Base-by-base conservation (phyloP, 2,888 invertebrate species). In the Trisateles emortualis region DNA sequence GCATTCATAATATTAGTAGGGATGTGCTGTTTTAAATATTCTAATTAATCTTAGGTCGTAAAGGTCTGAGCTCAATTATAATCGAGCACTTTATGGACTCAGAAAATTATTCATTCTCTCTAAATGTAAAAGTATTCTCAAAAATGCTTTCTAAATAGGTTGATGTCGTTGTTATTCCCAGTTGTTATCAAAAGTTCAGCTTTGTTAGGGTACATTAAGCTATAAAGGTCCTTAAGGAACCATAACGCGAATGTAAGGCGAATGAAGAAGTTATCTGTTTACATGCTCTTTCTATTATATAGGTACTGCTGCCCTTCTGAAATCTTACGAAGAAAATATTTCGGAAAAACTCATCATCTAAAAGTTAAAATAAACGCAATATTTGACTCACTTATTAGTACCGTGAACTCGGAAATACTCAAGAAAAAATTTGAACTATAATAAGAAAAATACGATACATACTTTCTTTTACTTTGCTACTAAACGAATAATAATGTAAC, bases 171-270 rank as follows among this genome's bases (percentile, higher is more conserved):
- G 24, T 26, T 26, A 26, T 45, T 14, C 33, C 26, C 43, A 29
- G 32, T 39, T 40, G 45, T 35, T 40, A 43, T 42, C 17, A 45
- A 52, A 52, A 38, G 49, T 44, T 29, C 17, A 41, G 35, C 11
- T 45, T 64, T 11, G 43, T 50, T 40, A 47, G 6, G 40, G 32
- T 33, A 50, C 44, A 59, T 64, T 65, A 48, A 54, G 35, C 54
- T 44, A 32, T 30, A 54, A 32, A 14, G 43, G 36, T 17, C 36
- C 41, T 59, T 39, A 17, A 52, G 39, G 55, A 40, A 38, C 32
- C 47, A 36, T 42, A 38, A 33, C 24, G 36, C 44, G 49, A 29
- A 29, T 33, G 17, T 6, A 39, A 35, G 33, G 24, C 40, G 33
- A 10, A 32, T 32, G 36, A 39, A 54, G n/a, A n/a, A 30, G 43